Percentiles rank a stretch among this genome's conserved stretches.
These are phyloP conservation scores for Parazoanthus darwini DNA, from an alignment of 92 coral and sea anemone genomes.

Conservation along the genomic window DNA sequence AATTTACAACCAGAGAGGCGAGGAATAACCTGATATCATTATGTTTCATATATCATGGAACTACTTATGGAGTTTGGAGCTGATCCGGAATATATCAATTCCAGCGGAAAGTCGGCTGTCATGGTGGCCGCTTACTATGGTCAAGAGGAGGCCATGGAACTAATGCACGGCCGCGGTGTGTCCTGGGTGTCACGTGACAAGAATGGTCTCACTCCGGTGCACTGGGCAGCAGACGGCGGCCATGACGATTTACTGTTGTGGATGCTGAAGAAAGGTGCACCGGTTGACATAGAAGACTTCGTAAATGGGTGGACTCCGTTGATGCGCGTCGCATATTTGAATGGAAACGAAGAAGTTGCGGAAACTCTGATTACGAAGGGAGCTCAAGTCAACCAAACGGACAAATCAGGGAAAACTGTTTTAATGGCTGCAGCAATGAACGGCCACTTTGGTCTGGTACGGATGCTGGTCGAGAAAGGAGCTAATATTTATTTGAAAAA, in stretches of 20 bases:
- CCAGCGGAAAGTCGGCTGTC: constrained; percentile 82
- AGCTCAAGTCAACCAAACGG: constrained; percentile 84
- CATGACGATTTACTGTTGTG: constrained; percentile 88
- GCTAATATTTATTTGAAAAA: constrained; percentile 84
- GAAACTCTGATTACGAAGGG: constrained; percentile 83
- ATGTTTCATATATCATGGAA: constrained; percentile 70
- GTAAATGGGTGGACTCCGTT: constrained; percentile 91
- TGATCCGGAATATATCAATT: constrained; percentile 76
- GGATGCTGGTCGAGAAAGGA: constrained; percentile 92
- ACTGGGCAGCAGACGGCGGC: constrained; percentile 99
- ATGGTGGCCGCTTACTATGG: constrained; percentile 95
- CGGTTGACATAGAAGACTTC: constrained; percentile 79
- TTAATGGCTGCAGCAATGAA: constrained; percentile 97
- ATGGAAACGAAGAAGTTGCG: constrained; percentile 88
- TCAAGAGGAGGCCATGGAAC: constrained; percentile 76
- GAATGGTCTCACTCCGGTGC: constrained; percentile 95
- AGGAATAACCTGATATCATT: no score
- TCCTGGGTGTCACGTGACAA: constrained; percentile 87
- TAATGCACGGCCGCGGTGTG: constrained; percentile 80
- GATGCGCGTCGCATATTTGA: constrained; percentile 94
- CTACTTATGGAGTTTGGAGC: constrained; percentile 86
- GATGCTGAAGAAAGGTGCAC: constrained; percentile 79
- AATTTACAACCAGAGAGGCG: neutral
- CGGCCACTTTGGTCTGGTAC: constrained; percentile 91
- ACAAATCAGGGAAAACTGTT: constrained; percentile 92